These are phyloP conservation scores for Galendromus occidentalis DNA, from an alignment of 1,140 invertebrate genomes.

Conservation along the genomic window DNA sequence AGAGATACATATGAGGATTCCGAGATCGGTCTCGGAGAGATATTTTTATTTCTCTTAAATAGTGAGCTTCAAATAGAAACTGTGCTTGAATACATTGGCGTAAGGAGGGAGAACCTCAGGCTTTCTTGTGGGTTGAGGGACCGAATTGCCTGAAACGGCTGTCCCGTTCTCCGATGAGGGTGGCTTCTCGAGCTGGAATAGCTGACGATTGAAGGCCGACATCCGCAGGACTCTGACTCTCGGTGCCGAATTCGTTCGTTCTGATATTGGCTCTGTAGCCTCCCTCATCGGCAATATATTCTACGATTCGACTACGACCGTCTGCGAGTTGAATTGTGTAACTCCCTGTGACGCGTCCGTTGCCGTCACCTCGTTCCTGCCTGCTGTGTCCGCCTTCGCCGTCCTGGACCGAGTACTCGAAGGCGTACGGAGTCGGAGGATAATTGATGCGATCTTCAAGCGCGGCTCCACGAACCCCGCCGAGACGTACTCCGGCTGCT, in stretches of 20 bases:
- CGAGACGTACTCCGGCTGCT: not conserved
- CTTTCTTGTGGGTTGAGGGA: not conserved
- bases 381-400: conserved; percentile 14
- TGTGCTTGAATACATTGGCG: no score
- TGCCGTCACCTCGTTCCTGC: conserved; percentile 11
- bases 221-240: conserved; percentile 15
- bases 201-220: conserved; percentile 13
- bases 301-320: conserved; percentile 15
- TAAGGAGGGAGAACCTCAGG: not conserved
- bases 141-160: not conserved
- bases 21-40: no score
- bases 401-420: conserved; percentile 11
- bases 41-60: no score
- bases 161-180: conserved; percentile 3
- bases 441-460: not conserved
- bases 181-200: not conserved
- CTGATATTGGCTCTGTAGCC: conserved; percentile 16
- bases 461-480: not conserved
- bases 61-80: no score
- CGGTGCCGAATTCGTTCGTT: conserved; percentile 17
- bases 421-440: conserved; percentile 10
- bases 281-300: conserved; percentile 13
- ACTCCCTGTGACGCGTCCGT: conserved; percentile 13
- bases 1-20: no score
- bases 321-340: conserved; percentile 14